These are phyloP conservation scores for Nycticryphes semicollaris DNA, from an alignment of 2,113 vertebrate species.

Conservation along the genomic window DNA sequence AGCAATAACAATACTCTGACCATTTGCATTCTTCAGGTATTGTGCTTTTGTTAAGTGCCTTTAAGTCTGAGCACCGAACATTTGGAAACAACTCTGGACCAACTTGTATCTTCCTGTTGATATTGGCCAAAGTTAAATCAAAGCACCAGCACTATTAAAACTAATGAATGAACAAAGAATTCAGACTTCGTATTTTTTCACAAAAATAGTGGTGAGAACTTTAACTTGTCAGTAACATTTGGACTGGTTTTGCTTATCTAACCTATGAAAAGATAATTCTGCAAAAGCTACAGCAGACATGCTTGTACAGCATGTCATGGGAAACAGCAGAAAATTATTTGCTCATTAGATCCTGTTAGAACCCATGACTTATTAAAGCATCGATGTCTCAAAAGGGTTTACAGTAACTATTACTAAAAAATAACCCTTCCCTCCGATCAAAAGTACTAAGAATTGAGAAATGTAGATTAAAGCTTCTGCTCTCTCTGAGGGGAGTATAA, in stretches of 20 bases:
- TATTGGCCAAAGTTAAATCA: neutral
- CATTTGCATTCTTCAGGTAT: neutral
- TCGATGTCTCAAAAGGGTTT: slow-evolving; percentile 1
- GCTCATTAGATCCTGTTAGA: slow-evolving; percentile 32
- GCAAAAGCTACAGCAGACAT: neutral
- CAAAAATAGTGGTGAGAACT: neutral
- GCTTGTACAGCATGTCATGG: neutral
- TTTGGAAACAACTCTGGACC: neutral
- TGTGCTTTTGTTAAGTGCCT: neutral
- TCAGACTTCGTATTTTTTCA: neutral
- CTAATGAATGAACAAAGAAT: neutral
- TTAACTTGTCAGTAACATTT: neutral
- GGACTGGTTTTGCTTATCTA: neutral
- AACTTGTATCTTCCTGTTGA: neutral
- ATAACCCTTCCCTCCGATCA: neutral
- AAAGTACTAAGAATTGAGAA: neutral
- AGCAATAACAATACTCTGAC: neutral
- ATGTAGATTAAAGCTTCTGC: neutral
- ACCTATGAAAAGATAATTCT: neutral
- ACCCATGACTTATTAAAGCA: neutral
- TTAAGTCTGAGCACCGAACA: neutral
- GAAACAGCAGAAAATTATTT: slow-evolving; percentile 34
- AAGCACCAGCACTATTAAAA: neutral
- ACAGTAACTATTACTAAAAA: neutral
- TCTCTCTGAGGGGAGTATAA: neutral